A percentile compares a stretch with the other conserved stretches of the same genome.
These are phyloP conservation scores for Drosophila azteca DNA, from an alignment of 1,140 invertebrate genomes.

Conservation along the genomic window DNA sequence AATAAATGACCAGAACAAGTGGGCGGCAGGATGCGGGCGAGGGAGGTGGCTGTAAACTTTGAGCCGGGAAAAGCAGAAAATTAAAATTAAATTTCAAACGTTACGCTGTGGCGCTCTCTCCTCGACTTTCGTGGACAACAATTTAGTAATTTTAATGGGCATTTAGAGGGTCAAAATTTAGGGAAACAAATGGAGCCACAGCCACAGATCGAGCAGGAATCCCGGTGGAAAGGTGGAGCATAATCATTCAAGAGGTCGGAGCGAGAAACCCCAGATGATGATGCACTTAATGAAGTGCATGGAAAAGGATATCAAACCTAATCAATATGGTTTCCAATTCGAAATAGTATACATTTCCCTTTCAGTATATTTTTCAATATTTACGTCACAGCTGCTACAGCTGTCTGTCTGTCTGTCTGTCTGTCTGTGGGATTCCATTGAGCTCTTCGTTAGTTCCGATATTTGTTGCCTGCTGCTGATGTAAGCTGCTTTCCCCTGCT, in stretches of 20 bases:
- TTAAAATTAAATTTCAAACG: slow-evolving; percentile 71
- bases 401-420: neutral
- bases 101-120: slow-evolving; percentile 25
- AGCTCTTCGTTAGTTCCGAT: slow-evolving; percentile 56
- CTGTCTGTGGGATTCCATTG: neutral
- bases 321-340: too few relatives aligned
- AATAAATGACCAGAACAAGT: slow-evolving; percentile 73
- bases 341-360: too few relatives aligned
- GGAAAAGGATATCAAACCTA: too few relatives aligned
- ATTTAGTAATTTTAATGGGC: slow-evolving; percentile 11
- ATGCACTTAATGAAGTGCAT: too few relatives aligned
- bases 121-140: neutral
- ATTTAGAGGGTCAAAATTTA: slow-evolving; percentile 7
- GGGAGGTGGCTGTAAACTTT: neutral
- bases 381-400: slow-evolving; percentile 3
- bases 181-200: too few relatives aligned
- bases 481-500: slow-evolving; percentile 57
- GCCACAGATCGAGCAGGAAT: too few relatives aligned
- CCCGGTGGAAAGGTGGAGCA: too few relatives aligned
- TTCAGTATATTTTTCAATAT: slow-evolving; percentile 10
- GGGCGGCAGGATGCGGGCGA: slow-evolving; percentile 8
- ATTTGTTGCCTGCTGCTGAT: slow-evolving; percentile 14
- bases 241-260: neutral
- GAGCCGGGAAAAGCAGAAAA: slow-evolving; percentile 39
- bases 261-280: slow-evolving; percentile 1